Conservation (phyloP, 2,797 vertebrate genomes). For the Octomys mimax region DNA sequence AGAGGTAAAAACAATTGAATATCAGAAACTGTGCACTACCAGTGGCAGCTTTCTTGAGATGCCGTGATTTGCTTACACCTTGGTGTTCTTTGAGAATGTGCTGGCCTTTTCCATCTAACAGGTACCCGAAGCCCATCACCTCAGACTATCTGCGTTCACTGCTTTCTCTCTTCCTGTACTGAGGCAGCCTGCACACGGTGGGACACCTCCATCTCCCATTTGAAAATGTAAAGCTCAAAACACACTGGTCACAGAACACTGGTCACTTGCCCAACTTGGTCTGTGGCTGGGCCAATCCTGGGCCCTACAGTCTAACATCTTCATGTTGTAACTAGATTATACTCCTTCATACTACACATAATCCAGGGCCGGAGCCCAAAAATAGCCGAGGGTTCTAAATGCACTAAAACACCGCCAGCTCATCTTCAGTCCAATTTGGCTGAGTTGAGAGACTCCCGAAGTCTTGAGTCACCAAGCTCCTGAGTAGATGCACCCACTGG, state of each 20-base stretch:
- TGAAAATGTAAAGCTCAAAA: neutral
- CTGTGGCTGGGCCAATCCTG: neutral
- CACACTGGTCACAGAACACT: too few relatives aligned
- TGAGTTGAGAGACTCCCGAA: neutral
- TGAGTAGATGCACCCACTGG: neutral
- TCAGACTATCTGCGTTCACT: neutral
- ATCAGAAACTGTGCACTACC: slow-evolving; percentile 6
- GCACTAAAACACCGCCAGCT: neutral
- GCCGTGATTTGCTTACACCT: neutral
- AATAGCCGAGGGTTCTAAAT: neutral
- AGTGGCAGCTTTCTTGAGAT: neutral
- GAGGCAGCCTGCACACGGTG: neutral
- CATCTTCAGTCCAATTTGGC: neutral
- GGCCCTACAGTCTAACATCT: neutral
- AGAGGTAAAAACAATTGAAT: slow-evolving; percentile 90
- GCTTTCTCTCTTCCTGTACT: neutral
- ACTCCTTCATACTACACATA: neutral
- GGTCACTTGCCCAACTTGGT: neutral
- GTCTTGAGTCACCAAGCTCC: neutral
- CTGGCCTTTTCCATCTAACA: neutral
- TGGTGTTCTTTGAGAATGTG: neutral
- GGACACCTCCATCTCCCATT: neutral
- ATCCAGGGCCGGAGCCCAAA: neutral
- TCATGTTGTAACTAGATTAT: neutral
- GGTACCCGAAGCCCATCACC: neutral